Base-by-base conservation (phyloP, 2,888 invertebrate species). In the Oscheius sp. region DNA sequence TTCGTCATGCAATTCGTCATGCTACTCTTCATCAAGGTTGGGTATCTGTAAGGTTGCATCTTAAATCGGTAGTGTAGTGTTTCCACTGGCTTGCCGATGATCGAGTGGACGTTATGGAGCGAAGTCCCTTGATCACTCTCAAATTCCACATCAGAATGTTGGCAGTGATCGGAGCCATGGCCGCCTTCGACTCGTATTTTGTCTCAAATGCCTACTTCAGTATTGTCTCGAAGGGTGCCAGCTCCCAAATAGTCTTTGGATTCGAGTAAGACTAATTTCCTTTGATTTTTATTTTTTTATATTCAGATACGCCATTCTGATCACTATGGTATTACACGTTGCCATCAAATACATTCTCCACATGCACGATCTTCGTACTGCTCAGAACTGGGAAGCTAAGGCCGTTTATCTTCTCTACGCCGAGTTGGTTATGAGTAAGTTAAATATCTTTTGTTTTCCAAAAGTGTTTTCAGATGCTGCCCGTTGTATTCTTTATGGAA, bases 51-150 rank as follows among this genome's bases (percentile, higher is more conserved):
- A 58, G 11, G n/a, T 57, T 21, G 21, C 10, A 33, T 53, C 7
- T 33, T 2, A 21, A 5, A 21, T 51, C 42, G 42, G 7, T 42
- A 42, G 98, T 74, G n/a, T 42, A 78, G 92, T 96, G 96, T 90
- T 99, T 99, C 92, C 99, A 99, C 91, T 99, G 99, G 99, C 92
- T 99, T 55, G 96, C 96, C 29, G 99, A 99, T 91, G 99, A 99
- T 89, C 93, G 99, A 89, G 96, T 99, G 50, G 99, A 99, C 91
- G 98, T 95, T 93, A 99, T 99, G 99, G 99, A 99, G 91, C 92
- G 98, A 89, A 97, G 96, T 91, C 99, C 99, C 35, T 93, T 97
- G 0, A 96, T 99, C 87, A 95, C 98, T 70, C 93, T 94, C 92
- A 89, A 97, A 74, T 99, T 99, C 91, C 99, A 99, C 90, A 90